Base-by-base conservation (phyloP, 2,888 invertebrate species). In the Eudasyphora cyanicolor region DNA sequence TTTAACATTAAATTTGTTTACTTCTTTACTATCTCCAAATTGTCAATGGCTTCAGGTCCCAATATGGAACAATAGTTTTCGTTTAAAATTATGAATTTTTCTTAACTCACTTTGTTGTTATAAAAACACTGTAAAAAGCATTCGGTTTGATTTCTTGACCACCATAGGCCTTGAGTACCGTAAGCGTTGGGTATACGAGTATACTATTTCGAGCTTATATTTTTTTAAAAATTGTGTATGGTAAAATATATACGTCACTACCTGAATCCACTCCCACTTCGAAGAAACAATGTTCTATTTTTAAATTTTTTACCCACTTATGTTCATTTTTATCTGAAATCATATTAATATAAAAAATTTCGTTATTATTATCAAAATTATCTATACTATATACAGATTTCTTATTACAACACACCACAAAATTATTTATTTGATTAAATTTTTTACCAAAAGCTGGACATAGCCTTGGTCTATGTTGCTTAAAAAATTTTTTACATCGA, bases 391-490 rank as follows among this genome's bases (percentile, higher is more conserved):
- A 35, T 35, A 35, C 35, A 7, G 35, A 35, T 35, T 35, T 35
- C 35, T 35, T 35, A 35, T 35, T 35, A 35, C 35, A 35, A 35
- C 35, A 35, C 5, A 35, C 35, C 6, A 10, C 35, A 35, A 67
- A 57, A 27, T 57, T 21, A 57, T 57, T 24, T 24, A 57, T 27
- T 57, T 57, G 6, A 57, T 57, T 54, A 54, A 24, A 69, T 69
- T 45, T 69, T 45, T 45, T 69, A 24, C 69, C 42, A 6, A 7
- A 7, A 7, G 35, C 10, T 35, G 42, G 49, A 49, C 29, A 49
- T 70, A 45, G 49, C 10, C 8, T 70, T 70, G 70, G 70, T n/a
- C 49, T 70, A 51, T n/a, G n/a, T n/a, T n/a, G n/a, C n/a, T n/a
- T n/a, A n/a, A 45, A 27, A 1, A 2, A 3, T 45, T 21, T 24